These are phyloP conservation scores for Drosophila demipolita DNA, from an alignment of 2,888 invertebrate genomes.

Conservation along the genomic window DNA sequence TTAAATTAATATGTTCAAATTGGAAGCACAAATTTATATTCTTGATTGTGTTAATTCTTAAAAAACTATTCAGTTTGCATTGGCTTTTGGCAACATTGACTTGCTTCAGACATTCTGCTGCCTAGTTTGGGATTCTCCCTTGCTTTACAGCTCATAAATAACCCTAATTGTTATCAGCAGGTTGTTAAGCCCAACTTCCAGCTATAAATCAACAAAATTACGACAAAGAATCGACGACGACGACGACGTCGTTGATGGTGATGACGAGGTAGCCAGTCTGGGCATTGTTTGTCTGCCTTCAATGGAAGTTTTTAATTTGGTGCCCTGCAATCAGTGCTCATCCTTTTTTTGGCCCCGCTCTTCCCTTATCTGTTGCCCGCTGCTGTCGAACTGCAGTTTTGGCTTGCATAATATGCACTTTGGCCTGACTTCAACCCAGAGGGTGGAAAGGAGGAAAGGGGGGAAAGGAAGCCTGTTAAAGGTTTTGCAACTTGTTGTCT, in stretches of 20 bases:
- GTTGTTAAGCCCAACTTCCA: slow-evolving; percentile 29
- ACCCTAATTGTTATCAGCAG: slow-evolving; percentile 54
- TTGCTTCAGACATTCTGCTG: slow-evolving; percentile 8
- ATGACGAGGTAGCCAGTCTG: slow-evolving; percentile 36
- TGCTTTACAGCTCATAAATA: not conserved
- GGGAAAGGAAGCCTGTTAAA: too few species aligned
- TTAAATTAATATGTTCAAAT: not conserved
- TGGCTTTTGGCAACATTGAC: not conserved
- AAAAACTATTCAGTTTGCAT: not conserved
- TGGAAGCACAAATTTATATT: not conserved
- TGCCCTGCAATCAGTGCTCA: slow-evolving; percentile 44
- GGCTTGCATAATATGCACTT: slow-evolving; percentile 78
- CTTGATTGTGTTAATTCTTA: not conserved
- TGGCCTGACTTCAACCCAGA: slow-evolving; percentile 36
- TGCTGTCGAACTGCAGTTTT: slow-evolving; percentile 71
- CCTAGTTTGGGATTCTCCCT: slow-evolving; percentile 11
- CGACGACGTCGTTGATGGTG: slow-evolving; percentile 12
- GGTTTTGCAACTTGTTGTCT: slow-evolving; percentile 58
- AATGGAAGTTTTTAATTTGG: slow-evolving; percentile 77
- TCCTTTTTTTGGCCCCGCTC: slow-evolving; percentile 3
- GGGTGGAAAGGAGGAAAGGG: too few species aligned
- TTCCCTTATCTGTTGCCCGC: slow-evolving; percentile 9
- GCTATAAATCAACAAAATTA: slow-evolving; percentile 64
- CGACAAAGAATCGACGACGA: slow-evolving; percentile 63
- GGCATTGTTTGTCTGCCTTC: slow-evolving; percentile 73